Evolutionary conservation across 1,140 invertebrate species (phyloP), one percentile per base, ranked within the genome.

Genomic region (Neodiprion virginianus): DNA sequence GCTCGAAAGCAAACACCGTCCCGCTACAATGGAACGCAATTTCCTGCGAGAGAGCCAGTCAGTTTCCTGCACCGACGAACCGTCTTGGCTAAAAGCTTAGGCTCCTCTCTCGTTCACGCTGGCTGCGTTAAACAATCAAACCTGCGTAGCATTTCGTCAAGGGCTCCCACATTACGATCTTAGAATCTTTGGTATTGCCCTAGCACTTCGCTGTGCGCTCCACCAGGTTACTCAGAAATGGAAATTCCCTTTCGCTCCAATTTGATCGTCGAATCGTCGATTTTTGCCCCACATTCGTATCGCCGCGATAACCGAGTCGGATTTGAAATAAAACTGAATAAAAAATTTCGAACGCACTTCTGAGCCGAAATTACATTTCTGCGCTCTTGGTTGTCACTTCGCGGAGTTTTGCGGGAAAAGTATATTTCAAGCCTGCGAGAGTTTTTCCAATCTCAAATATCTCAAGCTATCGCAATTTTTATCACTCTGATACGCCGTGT

Each of bases 11-110:
- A 84, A 84, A 84, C 81, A 84, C 74, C 77, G 81, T 79, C 77
- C 79, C 80, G 82, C 80, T 84, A 83, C 83, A 84, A 84, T 84
- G 83, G 82, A 84, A 84, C 80, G 83, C 83, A 84, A 84, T 84
- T 84, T 84, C 83, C 83, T 82, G 83, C 80, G 77, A 61, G 53
- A 79, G 78, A 71, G 77, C 76, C 79, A 72, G 79, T 79, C 79
- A 79, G 53, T 61, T 61, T 61, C n/a, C 53, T 17, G 53, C 53
- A 17, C 80, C 78, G 79, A 76, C 82, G 79, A 83, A 80, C 81
- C 79, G 80, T 82, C 82, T 83, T 80, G 79, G 79, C 80, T 82
- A 81, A 82, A 82, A 83, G 81, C 82, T 79, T 79, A 78, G 65
- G 48, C 23, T 40, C 28, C 28, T 61, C 47, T 72, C 75, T 82